Base-by-base conservation (phyloP, 2,113 vertebrate genomes). In the Psittacula cyanocephala region DNA sequence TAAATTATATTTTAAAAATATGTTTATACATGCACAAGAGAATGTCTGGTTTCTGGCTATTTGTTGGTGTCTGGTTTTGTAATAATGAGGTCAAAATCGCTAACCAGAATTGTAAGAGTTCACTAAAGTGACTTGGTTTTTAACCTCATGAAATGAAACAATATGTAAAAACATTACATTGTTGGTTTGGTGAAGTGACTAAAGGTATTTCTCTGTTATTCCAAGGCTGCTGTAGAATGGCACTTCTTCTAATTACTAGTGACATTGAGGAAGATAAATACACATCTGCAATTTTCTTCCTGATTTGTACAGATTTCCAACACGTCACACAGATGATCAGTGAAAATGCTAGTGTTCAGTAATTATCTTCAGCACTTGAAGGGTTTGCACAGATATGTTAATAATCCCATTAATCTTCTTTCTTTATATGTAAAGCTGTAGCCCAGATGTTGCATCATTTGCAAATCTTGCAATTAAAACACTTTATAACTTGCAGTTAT, bases 401-500 rank as follows among this genome's bases (percentile, higher is more conserved):
- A 99, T 98, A 97, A 97, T 91, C 75, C 96, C 93, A 98, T 98
- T 98, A 98, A 98, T 98, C 98, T 98, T 98, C 92, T 98, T 97
- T 96, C 97, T 97, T 98, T 97, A 96, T 97, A 98, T 98, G 98
- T 97, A 98, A 98, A 98, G 97, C 88, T 78, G 76, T 82, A 88
- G 93, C 93, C 98, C 98, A 98, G 98, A 98, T 98, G 98, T 98
- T 98, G 97, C 97, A 98, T 98, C 98, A 98, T 98, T 99, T 98
- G 98, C 98, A 98, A 96, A 97, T 98, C 97, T 97, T 98, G 97
- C 97, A 98, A 98, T 98, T 98, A 97, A 98, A 98, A 97, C 97
- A 97, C 97, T 98, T 98, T 98, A 98, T 97, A 98, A 97, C 97
- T 98, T 97, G 88, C 59, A 92, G 96, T 97, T 97, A 98, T 96